These are phyloP conservation scores for Orestias chungarensis DNA, from an alignment of 2,797 vertebrate genomes.

Conservation along the genomic window DNA sequence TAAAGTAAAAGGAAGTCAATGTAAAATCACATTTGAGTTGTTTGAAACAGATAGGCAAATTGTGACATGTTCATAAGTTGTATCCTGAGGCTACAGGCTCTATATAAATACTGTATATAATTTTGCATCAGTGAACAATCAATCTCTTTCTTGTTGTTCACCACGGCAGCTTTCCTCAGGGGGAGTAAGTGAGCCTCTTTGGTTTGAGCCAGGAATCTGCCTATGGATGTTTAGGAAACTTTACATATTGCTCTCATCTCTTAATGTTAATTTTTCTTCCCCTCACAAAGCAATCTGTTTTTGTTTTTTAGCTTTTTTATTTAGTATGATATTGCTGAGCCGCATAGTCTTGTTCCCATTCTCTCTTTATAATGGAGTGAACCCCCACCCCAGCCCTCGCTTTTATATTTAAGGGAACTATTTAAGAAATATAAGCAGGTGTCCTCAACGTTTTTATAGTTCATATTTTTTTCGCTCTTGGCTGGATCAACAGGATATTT, in stretches of 20 bases:
- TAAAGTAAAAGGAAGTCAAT: slow-evolving; percentile 63
- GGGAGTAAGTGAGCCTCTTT: slow-evolving; percentile 28
- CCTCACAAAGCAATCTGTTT: background rate
- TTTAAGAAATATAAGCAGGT: slow-evolving; percentile 11
- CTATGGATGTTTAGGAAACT: slow-evolving; percentile 19
- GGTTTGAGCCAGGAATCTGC: slow-evolving; percentile 14
- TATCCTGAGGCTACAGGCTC: slow-evolving; percentile 70
- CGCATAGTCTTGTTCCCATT: background rate
- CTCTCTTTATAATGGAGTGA: background rate
- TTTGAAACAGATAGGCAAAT: slow-evolving; percentile 69
- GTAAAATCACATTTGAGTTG: slow-evolving; percentile 73
- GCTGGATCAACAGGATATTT: background rate
- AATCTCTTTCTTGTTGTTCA: slow-evolving; percentile 44
- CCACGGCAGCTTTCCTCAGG: slow-evolving; percentile 27
- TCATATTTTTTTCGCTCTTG: background rate
- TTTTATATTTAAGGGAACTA: slow-evolving; percentile 23
- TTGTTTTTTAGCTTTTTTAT: slow-evolving; percentile 12
- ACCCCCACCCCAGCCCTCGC: no score
- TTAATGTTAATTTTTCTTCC: slow-evolving; percentile 14
- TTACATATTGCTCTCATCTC: slow-evolving; percentile 32
- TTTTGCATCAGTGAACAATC: slow-evolving; percentile 63
- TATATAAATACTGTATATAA: slow-evolving; percentile 60
- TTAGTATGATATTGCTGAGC: background rate
- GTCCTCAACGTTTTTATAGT: slow-evolving; percentile 4
- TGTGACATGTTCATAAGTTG: slow-evolving; percentile 73